These are phyloP conservation scores for Anagyrus pseudococci DNA, from an alignment of 2,888 invertebrate genomes.

Conservation along the genomic window DNA sequence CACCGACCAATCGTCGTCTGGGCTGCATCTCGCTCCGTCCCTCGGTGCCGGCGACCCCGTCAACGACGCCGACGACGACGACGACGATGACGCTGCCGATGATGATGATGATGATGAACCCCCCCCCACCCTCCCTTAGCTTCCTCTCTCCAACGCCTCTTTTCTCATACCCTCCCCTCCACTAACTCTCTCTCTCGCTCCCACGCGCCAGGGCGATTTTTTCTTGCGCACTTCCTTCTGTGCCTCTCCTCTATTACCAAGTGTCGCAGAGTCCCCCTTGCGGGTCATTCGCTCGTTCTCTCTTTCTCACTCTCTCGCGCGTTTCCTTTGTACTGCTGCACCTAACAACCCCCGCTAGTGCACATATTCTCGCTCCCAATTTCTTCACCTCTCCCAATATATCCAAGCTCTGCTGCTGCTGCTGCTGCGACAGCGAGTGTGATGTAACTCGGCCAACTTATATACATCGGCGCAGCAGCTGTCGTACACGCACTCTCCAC, in stretches of 20 bases:
- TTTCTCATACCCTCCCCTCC: conserved; percentile 4
- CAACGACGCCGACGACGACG: neutral
- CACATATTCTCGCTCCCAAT: no score
- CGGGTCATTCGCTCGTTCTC: conserved; percentile 23
- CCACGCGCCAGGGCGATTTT: conserved; percentile 21
- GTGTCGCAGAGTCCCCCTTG: neutral
- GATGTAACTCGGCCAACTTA: no score
- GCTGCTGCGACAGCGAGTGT: no score
- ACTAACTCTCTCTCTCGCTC: conserved; percentile 8
- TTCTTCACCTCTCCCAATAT: no score
- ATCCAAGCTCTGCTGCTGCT: no score
- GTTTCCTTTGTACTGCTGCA: neutral
- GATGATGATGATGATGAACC: conserved; percentile 6
- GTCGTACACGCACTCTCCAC: no score
- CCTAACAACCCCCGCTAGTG: no score
- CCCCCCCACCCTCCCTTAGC: conserved; percentile 40
- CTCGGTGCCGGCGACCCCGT: conserved; percentile 24
- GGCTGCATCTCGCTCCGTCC: conserved; percentile 47
- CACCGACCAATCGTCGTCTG: conserved; percentile 57
- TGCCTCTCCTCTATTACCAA: neutral
- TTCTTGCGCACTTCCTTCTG: conserved; percentile 2
- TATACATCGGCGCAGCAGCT: no score
- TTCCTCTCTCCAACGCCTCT: conserved; percentile 22
- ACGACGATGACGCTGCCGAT: neutral
- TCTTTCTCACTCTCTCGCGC: neutral